Evolutionary conservation across 2,113 vertebrate genomes (phyloP), one percentile per base, ranked within the genome.

Genomic region (Sarotherodon lohbergeri): DNA sequence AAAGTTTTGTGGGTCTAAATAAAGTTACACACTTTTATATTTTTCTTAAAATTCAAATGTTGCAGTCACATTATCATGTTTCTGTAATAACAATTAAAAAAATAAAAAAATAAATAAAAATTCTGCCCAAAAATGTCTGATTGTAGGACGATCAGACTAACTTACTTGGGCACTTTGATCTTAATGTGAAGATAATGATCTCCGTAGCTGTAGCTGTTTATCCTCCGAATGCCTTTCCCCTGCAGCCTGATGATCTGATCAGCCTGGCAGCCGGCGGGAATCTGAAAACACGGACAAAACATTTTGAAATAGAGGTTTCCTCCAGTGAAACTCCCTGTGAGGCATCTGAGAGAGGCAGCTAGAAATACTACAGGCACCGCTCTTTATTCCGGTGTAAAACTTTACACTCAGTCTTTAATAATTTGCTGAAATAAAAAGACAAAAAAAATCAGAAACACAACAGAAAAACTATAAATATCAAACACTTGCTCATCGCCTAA

Each of bases 121-220:
- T 29, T 16, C 8, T 27, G 22, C 66, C 22, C 6, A 76, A 48
- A 50, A 43, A 43, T 27, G 66, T 43, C 39, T 71, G 3, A 39
- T 71, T 71, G n/a, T 16, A 24, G 39, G 39, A 27, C n/a, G 16
- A 71, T 71, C 66, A 71, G 66, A 71, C 22, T 50, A 32, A 79
- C 97, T 96, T 95, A 99, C 99, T 97, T 98, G 29, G 99, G 99
- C 86, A 99, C 94, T 95, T 94, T 96, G 80, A 99, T 97, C 96
- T 99, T 99, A 90, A 99, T 95, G 90, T 99, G 98, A 82, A 98
- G 96, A 56, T 98, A 98, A 96, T 99, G 99, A 92, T 99, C 98
- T 84, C 99, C 98, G 0, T 98, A 98, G 86, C 97, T 97, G 0
- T 98, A 98, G 91, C 98, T 98, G 94, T 98, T 98, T 86, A 99